Evolutionary conservation across 1,140 invertebrate genomes (phyloP), one percentile per base, ranked within the genome.

Genomic region (Euwallacea similis): DNA sequence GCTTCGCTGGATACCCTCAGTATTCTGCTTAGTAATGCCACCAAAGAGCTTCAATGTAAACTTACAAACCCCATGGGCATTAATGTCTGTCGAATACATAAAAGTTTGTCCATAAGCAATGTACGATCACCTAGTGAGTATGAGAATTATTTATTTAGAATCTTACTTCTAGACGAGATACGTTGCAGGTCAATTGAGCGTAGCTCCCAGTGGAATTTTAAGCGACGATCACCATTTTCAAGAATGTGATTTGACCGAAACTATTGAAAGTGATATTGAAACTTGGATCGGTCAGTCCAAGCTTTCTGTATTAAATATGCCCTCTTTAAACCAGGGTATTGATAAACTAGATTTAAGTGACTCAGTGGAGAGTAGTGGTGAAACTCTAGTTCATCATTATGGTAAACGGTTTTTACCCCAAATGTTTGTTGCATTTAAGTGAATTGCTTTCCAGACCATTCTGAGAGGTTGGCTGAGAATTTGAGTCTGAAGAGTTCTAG

Each of bases 1-100:
- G 87, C 92, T 7, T 86, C 91, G 15, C 83, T 96, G 73, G 94
- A 97, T 83, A 91, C 91, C 41, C 82, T 96, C 10, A 88, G 88
- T 59, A 87, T 91, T 69, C 77, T 96, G 4, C 79, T 97, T 0
- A 87, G 88, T 61, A 86, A 86, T 69, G 87, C 89, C 8, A 86
- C 86, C 15, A 82, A 86, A n/a, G 81, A 85, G 7, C 82, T 94
- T 7, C 80, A 88, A 41, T 74, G 80, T 9, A 82, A 87, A 41
- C 81, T 96, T 8, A 76, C 89, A 15, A 84, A 85, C 67, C 77
- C 84, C 69, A 77, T 85, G 76, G 86, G 87, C 56, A 84, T 91
- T 76, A 84, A 71, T 65, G 83, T 78, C 76, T 85, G 75, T 77
- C 85, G 71, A 79, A 85, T 79, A 74, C 77, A 67, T 64, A 79